phyloP scores from a whole-genome alignment of 2,113 vertebrate species.

The Micronycteris hirsuta region DNA sequence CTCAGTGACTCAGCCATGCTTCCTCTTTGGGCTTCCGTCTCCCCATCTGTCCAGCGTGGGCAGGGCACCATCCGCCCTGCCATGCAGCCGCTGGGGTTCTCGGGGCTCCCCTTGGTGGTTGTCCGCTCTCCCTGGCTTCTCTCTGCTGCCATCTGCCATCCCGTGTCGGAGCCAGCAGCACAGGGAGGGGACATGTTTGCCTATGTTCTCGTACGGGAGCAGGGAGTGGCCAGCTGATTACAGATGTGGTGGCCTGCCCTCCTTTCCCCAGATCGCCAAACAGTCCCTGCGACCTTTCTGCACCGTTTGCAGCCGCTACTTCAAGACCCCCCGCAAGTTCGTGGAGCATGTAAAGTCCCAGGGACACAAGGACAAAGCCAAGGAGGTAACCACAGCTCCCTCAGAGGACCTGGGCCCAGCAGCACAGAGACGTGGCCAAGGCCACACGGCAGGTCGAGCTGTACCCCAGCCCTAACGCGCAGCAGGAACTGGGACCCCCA shows the following conservation, averaged over 20 bases:
- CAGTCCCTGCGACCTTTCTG: constrained; percentile 89
- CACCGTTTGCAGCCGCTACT: constrained; percentile 90
- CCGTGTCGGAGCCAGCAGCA: background rate
- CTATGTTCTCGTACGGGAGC: background rate
- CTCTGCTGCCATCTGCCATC: background rate
- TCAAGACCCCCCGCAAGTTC: constrained; percentile 93
- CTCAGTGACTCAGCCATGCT: background rate
- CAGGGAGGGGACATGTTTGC: background rate
- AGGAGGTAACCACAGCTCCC: constrained; percentile 80
- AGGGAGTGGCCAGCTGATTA: background rate
- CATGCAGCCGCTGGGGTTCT: background rate
- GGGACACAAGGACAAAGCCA: constrained; percentile 90
- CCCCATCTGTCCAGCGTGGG: background rate
- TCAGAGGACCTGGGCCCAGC: background rate
- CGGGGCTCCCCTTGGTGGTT: background rate
- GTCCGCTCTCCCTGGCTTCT: background rate
- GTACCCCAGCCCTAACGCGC: background rate
- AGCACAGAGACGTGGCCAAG: background rate
- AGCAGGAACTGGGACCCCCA: background rate
- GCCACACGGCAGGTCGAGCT: background rate
- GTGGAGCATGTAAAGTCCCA: constrained; percentile 94
- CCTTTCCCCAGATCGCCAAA: constrained; percentile 84
- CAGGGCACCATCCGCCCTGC: background rate
- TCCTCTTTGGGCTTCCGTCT: background rate
- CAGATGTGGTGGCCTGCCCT: background rate